Evolutionary conservation across 2,888 invertebrate genomes (phyloP).

Genomic region (Scaptomyza caliginosa): DNA sequence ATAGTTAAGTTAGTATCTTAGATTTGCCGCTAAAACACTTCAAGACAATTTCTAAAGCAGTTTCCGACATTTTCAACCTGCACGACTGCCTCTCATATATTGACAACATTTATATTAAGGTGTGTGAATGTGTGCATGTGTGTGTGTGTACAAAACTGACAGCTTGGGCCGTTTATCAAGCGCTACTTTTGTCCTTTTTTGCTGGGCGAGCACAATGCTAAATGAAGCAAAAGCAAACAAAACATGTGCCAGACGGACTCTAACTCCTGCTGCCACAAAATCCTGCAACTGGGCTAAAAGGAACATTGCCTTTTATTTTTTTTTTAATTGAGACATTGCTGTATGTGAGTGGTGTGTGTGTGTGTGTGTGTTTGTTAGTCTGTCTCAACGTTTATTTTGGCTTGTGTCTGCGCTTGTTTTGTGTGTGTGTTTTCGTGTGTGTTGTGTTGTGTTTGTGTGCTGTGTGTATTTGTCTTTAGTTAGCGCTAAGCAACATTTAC

Average conservation of each 20-base stretch:
- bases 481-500: conserved; percentile 58
- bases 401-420: conserved; percentile 25
- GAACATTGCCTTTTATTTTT: conserved; percentile 53
- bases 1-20: not conserved
- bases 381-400: conserved; percentile 44
- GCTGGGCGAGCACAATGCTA: conserved; percentile 54
- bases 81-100: conserved; percentile 14
- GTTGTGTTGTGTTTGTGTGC: not conserved
- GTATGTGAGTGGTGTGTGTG: conserved; percentile 50
- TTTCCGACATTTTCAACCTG: conserved; percentile 8
- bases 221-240: conserved; percentile 77
- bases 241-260: conserved; percentile 59
- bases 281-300: conserved; percentile 39
- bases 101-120: too few relatives aligned
- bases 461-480: conserved; percentile 65
- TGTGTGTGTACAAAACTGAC: conserved; percentile 28
- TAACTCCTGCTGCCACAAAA: conserved; percentile 11
- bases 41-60: not conserved
- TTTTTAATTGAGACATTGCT: conserved; percentile 75
- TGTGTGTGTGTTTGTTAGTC: conserved; percentile 30
- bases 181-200: conserved; percentile 46
- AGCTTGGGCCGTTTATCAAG: conserved; percentile 48
- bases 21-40: not conserved
- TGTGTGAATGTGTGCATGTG: not conserved
- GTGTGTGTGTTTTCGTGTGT: conserved; percentile 9